A percentile compares a stretch with the other conserved stretches of the same genome.
These are phyloP conservation scores for Pipra filicauda DNA, from an alignment of 2,113 vertebrate genomes.

Conservation along the genomic window DNA sequence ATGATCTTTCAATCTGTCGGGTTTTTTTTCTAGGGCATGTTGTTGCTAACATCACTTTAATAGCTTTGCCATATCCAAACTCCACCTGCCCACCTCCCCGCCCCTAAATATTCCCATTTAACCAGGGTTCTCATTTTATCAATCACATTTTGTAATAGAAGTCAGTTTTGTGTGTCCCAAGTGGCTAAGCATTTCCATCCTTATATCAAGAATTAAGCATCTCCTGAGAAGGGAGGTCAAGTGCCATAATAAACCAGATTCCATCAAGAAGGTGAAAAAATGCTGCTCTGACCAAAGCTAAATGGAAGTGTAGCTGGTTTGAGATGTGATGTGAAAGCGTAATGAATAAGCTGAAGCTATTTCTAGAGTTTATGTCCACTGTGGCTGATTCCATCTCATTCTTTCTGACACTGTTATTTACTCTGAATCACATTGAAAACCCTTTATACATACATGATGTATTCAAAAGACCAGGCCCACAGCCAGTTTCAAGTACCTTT, in stretches of 20 bases:
- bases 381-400: conserved; percentile 25
- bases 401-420: conserved; percentile 19
- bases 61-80: not conserved
- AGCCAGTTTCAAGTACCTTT: not conserved
- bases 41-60: conserved; percentile 19
- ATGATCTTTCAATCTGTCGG: not conserved
- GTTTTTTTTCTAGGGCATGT: not conserved
- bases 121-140: conserved; percentile 28
- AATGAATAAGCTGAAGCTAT: conserved; percentile 1
- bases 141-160: conserved; percentile 14
- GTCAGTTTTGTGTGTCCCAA: not conserved
- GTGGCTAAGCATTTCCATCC: conserved; percentile 14
- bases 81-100: not conserved
- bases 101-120: conserved; percentile 22
- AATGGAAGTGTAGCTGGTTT: conserved; percentile 1
- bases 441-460: not conserved
- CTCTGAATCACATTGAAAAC: not conserved
- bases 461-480: not conserved
- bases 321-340: not conserved
- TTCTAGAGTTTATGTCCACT: conserved; percentile 3
- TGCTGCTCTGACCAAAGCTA: conserved; percentile 1
- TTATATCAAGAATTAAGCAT: conserved; percentile 34
- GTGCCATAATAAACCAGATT: conserved; percentile 41
- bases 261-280: conserved; percentile 21
- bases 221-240: conserved; percentile 45